Conservation (phyloP, 2,113 vertebrate species). For the Arenaria interpres region DNA sequence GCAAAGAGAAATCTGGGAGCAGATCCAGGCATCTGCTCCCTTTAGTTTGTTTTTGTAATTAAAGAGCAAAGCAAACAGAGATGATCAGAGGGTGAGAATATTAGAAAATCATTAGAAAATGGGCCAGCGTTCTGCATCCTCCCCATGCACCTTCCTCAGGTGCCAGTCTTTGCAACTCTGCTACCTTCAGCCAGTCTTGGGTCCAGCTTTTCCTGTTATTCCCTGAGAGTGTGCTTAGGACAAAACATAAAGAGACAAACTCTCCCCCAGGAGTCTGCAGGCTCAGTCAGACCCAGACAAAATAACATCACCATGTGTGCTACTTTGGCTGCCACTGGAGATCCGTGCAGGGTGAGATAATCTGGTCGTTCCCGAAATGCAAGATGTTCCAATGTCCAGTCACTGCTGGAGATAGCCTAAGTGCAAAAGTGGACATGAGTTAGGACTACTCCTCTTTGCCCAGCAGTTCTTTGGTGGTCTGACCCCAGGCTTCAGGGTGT, state of each 20-base stretch:
- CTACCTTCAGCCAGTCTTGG: background rate
- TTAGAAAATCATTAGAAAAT: background rate
- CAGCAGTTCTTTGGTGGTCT: background rate
- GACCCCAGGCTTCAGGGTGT: background rate
- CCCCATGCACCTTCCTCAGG: background rate
- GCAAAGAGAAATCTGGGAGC: constrained; percentile 26
- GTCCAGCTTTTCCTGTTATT: background rate
- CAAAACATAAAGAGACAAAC: background rate
- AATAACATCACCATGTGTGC: background rate
- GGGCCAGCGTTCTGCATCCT: rapidly evolving
- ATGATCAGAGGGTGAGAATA: background rate
- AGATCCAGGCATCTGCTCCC: constrained; percentile 10
- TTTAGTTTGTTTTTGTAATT: constrained; percentile 39
- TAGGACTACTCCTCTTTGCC: background rate
- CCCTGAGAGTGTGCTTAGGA: background rate
- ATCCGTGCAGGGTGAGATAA: background rate
- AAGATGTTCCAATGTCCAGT: background rate
- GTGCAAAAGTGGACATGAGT: background rate
- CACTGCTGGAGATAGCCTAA: background rate
- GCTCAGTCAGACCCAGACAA: background rate
- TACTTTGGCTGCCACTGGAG: background rate
- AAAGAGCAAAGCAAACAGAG: constrained; percentile 3
- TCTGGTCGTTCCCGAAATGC: background rate
- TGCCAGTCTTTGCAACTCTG: background rate
- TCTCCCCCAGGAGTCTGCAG: background rate